Base-by-base conservation (phyloP, 23 tunicate genomes). In the Oikopleura dioica region DNA sequence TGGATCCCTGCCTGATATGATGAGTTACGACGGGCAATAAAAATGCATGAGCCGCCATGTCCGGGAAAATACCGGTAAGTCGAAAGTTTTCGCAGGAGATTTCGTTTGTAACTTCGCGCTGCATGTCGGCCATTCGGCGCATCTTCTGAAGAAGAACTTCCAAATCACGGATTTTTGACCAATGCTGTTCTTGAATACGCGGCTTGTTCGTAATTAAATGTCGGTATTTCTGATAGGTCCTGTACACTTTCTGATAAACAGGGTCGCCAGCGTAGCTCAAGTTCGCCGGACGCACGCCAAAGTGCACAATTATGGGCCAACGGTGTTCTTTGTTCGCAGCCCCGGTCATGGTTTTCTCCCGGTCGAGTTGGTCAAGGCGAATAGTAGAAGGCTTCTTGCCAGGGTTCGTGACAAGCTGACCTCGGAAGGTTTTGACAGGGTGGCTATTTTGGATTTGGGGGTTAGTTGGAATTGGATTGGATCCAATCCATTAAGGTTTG, bases 251-350 rank as follows among this genome's bases (percentile, higher is more conserved):
- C 28, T 77, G 36, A 34, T 77, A 77, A 29, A 36, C 78, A 0
- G 99, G 95, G 50, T 94, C 99, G 24, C 99, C 99, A 1, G 95
- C 95, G 38, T 94, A 94, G 59, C 99, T 94, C 37, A 94, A 59
- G 38, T 81, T 83, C 28, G 99, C 99, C 0, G 99, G 99, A 34
- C 99, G 81, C 24, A 94, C 78, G 35, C 99, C 99, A 51, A 94
- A 94, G 67, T 94, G 99, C 23, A 94, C 82, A 33, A 94, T 86
- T 81, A 84, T 36, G 4, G 99, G 99, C 51, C 78, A 94, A 1
- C 86, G 84, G 29, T 86, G 83, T 59, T 85, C 86, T 12, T 23
- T 63, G n/a, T 63, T 63, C n/a, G 31, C 72, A 2, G 16, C 26
- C 33, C 72, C 72, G 5, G 72, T 21, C 4, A 63, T 12, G 29